Percentiles rank a stretch among this genome's conserved stretches.
Evolutionary conservation across 2,888 invertebrate genomes (phyloP).

Genomic region (Orthosia incerta): DNA sequence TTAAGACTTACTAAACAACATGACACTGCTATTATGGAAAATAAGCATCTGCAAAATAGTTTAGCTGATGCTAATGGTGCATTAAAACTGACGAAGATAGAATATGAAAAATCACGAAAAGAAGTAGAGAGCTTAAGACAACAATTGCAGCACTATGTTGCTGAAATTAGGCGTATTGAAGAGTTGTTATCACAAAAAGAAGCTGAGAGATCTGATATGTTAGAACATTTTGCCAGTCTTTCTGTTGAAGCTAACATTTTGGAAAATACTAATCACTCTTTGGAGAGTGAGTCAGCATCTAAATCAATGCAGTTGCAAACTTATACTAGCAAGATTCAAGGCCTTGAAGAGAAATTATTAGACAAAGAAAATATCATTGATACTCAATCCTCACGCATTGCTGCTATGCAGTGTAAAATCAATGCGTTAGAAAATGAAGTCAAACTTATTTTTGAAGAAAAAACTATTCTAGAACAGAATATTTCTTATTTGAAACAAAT

Average conservation of each 20-base stretch:
- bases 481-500: slow-evolving; percentile 85
- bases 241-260: slow-evolving; percentile 94
- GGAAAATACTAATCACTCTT: slow-evolving; percentile 95
- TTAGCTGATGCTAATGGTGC: slow-evolving; percentile 92
- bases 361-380: slow-evolving; percentile 87
- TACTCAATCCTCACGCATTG: slow-evolving; percentile 80
- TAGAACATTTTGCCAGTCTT: slow-evolving; percentile 95
- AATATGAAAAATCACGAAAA: slow-evolving; percentile 93
- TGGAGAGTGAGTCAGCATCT: slow-evolving; percentile 94
- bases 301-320: slow-evolving; percentile 91
- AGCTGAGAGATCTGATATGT: slow-evolving; percentile 94
- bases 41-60: slow-evolving; percentile 94
- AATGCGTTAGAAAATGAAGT: slow-evolving; percentile 86
- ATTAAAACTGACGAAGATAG: slow-evolving; percentile 91
- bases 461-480: slow-evolving; percentile 85
- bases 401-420: slow-evolving; percentile 83
- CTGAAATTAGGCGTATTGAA: slow-evolving; percentile 95
- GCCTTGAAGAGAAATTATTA: slow-evolving; percentile 92
- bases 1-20: slow-evolving; percentile 89
- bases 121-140: slow-evolving; percentile 94
- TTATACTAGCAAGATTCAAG: slow-evolving; percentile 87
- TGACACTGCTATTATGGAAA: slow-evolving; percentile 92
- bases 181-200: slow-evolving; percentile 94
- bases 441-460: slow-evolving; percentile 85
- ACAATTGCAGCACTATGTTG: slow-evolving; percentile 95